Evolutionary conservation across 2,113 vertebrate genomes (phyloP), one percentile per base, ranked within the genome.

Genomic region (Ceratotherium simum): DNA sequence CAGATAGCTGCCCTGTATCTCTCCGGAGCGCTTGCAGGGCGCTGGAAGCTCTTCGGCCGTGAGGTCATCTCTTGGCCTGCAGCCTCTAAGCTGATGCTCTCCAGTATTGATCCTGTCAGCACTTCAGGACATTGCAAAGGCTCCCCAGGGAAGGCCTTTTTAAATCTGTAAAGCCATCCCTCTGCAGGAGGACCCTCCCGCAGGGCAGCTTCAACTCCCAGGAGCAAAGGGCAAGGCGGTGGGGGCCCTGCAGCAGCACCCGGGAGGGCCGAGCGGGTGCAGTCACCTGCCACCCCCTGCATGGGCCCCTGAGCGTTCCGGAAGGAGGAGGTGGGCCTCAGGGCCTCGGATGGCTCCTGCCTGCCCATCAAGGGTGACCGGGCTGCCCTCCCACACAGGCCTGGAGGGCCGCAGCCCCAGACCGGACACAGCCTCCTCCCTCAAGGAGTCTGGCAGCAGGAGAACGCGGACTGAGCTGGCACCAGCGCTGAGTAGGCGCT

Each of bases 41-140:
- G 80, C 98, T 86, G 96, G 96, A 21, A 21, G 82, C 76, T 1
- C 0, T 96, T 91, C 93, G 31, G 56, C 85, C 0, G 1, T 89
- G 97, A 97, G 36, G 54, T 95, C 83, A 96, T 56, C 25, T 23
- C 93, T 92, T 95, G 98, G 97, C 96, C 78, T 3, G 5, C 69
- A 14, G 81, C 16, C 90, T 0, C 73, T 23, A 69, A 20, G 25
- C 46, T 8, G 51, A 81, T 58, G 60, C 69, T 72, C 51, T 36
- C 91, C 94, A 85, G 95, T 7, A 36, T n/a, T 33, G 64, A 8
- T 62, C 92, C 95, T 72, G 73, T 10, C 48, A 91, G 86, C 87
- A 25, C 69, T 84, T 0, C 76, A 21, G 82, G 93, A 81, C 89
- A 42, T 20, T 25, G 27, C 33, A 2, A 56, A 0, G 0, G 67